A percentile compares a stretch with the other conserved stretches of the same genome.
Conservation (phyloP, 2,113 vertebrate genomes). For the Galbula dea region DNA sequence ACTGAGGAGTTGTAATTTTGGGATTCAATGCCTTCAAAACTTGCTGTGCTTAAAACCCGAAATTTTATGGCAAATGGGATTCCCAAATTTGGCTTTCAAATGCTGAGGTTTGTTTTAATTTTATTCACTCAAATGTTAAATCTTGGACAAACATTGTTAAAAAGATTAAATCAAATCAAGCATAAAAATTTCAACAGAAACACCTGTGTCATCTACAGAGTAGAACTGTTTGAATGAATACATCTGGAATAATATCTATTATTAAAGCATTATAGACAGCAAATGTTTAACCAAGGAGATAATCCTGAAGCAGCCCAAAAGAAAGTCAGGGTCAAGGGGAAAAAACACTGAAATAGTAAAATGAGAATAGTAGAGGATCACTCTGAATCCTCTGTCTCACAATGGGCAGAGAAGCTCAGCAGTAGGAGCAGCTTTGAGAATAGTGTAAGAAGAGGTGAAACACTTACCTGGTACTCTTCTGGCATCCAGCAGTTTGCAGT, state of each 20-base stretch:
- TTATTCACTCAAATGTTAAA: constrained; percentile 32
- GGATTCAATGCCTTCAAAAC: background rate
- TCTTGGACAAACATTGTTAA: constrained; percentile 26
- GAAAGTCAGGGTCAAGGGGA: background rate
- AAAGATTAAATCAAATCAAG: constrained; percentile 45
- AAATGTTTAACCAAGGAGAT: constrained; percentile 12
- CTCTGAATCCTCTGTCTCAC: background rate
- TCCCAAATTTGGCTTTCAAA: constrained; percentile 22
- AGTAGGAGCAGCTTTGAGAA: background rate
- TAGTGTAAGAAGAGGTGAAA: background rate
- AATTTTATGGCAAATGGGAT: background rate
- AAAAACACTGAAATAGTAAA: background rate
- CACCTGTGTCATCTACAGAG: constrained; percentile 22
- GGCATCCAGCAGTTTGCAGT: background rate
- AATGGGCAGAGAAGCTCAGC: background rate
- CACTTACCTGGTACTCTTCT: background rate
- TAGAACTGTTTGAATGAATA: background rate
- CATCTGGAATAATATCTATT: background rate
- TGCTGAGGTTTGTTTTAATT: constrained; percentile 26
- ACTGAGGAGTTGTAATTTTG: background rate
- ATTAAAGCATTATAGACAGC: background rate
- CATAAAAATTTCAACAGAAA: background rate
- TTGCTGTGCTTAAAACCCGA: background rate
- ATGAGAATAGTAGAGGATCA: background rate
- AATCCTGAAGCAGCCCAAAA: background rate